Percentiles rank a stretch among this genome's conserved stretches.
Conservation (phyloP, 2,113 vertebrate genomes). For the Sturnus vulgaris region DNA sequence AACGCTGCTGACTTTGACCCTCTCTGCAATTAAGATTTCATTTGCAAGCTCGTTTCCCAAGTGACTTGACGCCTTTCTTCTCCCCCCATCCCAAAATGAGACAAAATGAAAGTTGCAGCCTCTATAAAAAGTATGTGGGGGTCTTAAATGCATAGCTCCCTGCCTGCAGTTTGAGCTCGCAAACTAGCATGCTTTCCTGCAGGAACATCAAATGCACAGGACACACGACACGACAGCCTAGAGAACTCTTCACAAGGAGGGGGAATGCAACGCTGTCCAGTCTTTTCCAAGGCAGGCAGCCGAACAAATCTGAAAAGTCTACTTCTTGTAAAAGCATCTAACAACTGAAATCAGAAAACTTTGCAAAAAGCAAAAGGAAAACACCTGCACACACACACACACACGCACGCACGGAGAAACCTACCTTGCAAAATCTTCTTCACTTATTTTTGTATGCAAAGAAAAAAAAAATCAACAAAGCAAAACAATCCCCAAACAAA, state of each 20-base stretch:
- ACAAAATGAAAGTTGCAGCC: slow-evolving; percentile 48
- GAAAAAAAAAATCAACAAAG: not conserved
- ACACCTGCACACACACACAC: slow-evolving; percentile 18
- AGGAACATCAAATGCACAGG: slow-evolving; percentile 57
- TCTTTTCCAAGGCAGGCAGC: slow-evolving; percentile 58
- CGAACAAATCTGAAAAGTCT: slow-evolving; percentile 54
- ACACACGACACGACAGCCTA: slow-evolving; percentile 49
- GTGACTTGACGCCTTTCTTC: not conserved
- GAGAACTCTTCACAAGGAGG: slow-evolving; percentile 55
- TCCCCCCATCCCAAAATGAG: slow-evolving; percentile 8
- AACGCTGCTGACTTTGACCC: slow-evolving; percentile 46
- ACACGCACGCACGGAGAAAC: slow-evolving; percentile 37
- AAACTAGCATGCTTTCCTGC: slow-evolving; percentile 44
- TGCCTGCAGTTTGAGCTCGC: slow-evolving; percentile 4
- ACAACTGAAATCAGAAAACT: slow-evolving; percentile 74
- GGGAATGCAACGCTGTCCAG: slow-evolving; percentile 45
- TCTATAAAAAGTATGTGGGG: not conserved
- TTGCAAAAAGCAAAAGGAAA: slow-evolving; percentile 66
- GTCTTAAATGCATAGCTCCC: not conserved
- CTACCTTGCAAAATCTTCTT: slow-evolving; percentile 80
- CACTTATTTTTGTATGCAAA: slow-evolving; percentile 73
- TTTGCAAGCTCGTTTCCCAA: slow-evolving; percentile 31
- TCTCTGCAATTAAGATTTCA: slow-evolving; percentile 52
- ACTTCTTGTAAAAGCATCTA: slow-evolving; percentile 63
- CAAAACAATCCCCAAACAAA: slow-evolving; percentile 33